Conservation (phyloP, 2,888 invertebrate genomes). For the Salticus scenicus region DNA sequence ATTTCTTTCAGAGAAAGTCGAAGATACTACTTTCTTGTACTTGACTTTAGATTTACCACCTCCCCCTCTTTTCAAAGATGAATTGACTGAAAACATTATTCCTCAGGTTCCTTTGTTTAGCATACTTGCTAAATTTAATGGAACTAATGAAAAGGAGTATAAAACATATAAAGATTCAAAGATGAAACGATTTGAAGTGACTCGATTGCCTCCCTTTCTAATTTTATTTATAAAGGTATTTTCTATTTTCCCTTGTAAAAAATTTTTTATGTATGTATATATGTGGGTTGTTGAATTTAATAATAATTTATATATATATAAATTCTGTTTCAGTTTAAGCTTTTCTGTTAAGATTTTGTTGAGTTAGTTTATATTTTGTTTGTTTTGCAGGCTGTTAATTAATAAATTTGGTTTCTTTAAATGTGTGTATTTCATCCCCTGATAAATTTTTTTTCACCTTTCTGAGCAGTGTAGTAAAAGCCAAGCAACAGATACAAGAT, state of each 20-base stretch:
- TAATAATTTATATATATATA: too few species aligned
- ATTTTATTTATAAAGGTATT: slow-evolving; percentile 92
- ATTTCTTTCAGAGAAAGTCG: slow-evolving; percentile 78
- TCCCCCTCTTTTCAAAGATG: slow-evolving; percentile 97
- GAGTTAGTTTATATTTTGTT: too few species aligned
- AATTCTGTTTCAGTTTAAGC: too few species aligned
- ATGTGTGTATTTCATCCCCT: too few species aligned
- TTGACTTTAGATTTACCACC: slow-evolving; percentile 98
- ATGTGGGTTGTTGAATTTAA: neutral
- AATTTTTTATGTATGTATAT: too few species aligned
- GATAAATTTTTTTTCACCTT: too few species aligned
- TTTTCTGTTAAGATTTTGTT: too few species aligned
- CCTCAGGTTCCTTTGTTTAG: slow-evolving; percentile 97
- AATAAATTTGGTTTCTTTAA: too few species aligned
- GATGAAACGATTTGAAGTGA: slow-evolving; percentile 96
- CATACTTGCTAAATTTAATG: slow-evolving; percentile 96
- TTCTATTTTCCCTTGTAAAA: slow-evolving; percentile 1
- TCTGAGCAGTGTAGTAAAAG: too few species aligned
- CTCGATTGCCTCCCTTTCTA: slow-evolving; percentile 92
- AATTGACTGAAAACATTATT: slow-evolving; percentile 98
- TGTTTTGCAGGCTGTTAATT: too few species aligned
- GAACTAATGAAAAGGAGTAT: slow-evolving; percentile 95
- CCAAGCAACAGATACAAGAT: too few species aligned
- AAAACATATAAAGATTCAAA: slow-evolving; percentile 99
- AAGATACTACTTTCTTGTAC: slow-evolving; percentile 95